Percentiles rank a stretch among this genome's conserved stretches.
Conservation (phyloP, 23 tunicate species). For the Halocynthia aurantium region DNA sequence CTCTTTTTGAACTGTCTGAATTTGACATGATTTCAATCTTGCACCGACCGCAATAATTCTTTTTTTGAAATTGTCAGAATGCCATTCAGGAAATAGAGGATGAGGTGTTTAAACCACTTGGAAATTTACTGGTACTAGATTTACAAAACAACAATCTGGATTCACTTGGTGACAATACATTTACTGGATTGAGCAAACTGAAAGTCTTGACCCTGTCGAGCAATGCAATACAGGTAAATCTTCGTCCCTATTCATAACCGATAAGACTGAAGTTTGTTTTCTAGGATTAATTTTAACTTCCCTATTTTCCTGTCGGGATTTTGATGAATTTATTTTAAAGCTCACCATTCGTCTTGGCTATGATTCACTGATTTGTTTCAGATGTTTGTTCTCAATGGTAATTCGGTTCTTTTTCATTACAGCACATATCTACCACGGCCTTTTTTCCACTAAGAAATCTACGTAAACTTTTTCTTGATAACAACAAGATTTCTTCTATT, state of each 20-base stretch:
- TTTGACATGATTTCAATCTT: not conserved
- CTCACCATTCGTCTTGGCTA: not conserved
- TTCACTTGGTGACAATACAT: conserved; percentile 1
- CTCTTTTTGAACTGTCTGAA: not conserved
- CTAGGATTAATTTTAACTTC: not conserved
- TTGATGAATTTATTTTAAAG: not conserved
- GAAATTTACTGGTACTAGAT: conserved; percentile 3
- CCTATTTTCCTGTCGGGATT: not conserved
- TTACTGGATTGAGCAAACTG: conserved; percentile 34
- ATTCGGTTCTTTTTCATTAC: not conserved
- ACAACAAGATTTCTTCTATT: conserved; percentile 15
- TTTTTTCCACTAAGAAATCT: conserved; percentile 9
- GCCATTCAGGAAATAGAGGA: conserved; percentile 16
- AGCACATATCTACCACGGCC: not conserved
- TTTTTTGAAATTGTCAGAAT: conserved; percentile 16
- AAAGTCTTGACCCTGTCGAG: conserved; percentile 23
- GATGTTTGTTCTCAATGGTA: too few relatives aligned
- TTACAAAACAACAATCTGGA: conserved; percentile 30
- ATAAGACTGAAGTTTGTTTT: not conserved
- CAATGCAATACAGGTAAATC: conserved; percentile 30
- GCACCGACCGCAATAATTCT: too few relatives aligned
- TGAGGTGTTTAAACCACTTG: conserved; percentile 18
- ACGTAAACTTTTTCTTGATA: conserved; percentile 20
- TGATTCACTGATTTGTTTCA: too few relatives aligned
- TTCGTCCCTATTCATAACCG: not conserved